Percentiles rank a stretch among this genome's conserved stretches.
Conservation (phyloP, 37 sponge, comb jelly and placozoan genomes). For the Halisarca cf. caerulea region DNA sequence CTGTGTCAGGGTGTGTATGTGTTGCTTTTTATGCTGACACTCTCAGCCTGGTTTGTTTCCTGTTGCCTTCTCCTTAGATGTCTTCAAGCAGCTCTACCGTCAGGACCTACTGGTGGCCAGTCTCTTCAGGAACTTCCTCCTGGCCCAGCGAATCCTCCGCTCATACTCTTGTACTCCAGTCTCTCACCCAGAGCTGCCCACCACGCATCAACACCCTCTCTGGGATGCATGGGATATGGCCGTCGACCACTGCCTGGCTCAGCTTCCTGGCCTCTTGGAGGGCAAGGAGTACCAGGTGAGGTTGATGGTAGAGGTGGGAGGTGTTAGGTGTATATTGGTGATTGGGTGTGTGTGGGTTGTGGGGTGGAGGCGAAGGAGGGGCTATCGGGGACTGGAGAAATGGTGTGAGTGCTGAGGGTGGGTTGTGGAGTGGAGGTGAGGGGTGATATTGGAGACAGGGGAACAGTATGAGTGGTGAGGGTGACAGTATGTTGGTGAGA, state of each 20-base stretch:
- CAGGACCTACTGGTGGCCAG: conserved; percentile 97
- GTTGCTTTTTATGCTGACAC: not conserved
- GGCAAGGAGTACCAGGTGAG: conserved; percentile 68
- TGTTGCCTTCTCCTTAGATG: too few species aligned
- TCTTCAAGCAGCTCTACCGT: conserved; percentile 91
- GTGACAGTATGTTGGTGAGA: too few species aligned
- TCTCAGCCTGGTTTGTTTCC: too few species aligned
- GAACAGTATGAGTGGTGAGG: too few species aligned
- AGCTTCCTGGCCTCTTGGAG: conserved; percentile 68
- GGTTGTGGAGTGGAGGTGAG: too few species aligned
- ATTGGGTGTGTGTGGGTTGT: too few species aligned
- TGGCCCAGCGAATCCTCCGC: conserved; percentile 93
- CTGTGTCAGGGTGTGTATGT: not conserved
- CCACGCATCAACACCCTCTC: conserved; percentile 86
- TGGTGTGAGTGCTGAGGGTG: too few species aligned
- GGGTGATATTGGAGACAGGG: too few species aligned
- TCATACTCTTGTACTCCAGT: conserved; percentile 90
- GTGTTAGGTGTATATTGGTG: too few species aligned
- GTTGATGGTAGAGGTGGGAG: too few species aligned
- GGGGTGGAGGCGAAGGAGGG: too few species aligned
- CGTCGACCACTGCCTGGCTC: conserved; percentile 84
- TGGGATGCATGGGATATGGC: conserved; percentile 97
- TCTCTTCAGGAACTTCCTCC: conserved; percentile 91
- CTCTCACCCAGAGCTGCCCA: conserved; percentile 82
- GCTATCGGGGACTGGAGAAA: too few species aligned